These are phyloP conservation scores for Chromis chromis DNA, from an alignment of 2,797 vertebrate species.

Conservation along the genomic window DNA sequence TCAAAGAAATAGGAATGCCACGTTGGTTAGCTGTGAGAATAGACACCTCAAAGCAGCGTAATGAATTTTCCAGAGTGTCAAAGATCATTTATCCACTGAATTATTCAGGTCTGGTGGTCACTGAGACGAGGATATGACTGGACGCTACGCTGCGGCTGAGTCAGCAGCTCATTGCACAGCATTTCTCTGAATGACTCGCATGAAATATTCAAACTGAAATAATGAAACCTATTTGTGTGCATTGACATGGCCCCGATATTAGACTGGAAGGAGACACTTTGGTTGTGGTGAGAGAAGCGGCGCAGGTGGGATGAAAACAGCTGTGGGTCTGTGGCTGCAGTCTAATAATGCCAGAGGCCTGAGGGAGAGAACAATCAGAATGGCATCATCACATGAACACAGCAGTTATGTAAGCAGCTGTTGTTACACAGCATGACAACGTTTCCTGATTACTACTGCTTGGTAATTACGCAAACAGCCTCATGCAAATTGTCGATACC, in stretches of 20 bases:
- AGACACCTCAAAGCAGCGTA: constrained; percentile 33
- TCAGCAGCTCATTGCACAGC: constrained; percentile 34
- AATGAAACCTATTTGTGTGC: constrained; percentile 41
- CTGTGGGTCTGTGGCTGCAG: constrained; percentile 26
- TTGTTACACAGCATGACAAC: constrained; percentile 47
- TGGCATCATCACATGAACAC: constrained; percentile 35
- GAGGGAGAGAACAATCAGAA: constrained; percentile 22
- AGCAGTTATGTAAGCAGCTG: constrained; percentile 62
- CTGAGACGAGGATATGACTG: constrained; percentile 30
- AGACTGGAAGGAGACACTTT: constrained; percentile 30
- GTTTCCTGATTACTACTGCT: constrained; percentile 28
- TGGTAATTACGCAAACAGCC: constrained; percentile 27
- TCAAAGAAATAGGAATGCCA: background rate
- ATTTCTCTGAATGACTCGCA: constrained; percentile 35
- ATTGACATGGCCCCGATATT: constrained; percentile 7
- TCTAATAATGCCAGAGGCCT: constrained; percentile 38
- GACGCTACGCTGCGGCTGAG: constrained; percentile 27
- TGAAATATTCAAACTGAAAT: constrained; percentile 62
- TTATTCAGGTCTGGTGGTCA: constrained; percentile 62
- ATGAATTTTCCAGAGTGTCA: constrained; percentile 42
- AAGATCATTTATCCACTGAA: constrained; percentile 57
- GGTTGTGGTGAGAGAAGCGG: constrained; percentile 17
- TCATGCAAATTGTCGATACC: background rate
- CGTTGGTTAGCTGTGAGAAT: background rate
- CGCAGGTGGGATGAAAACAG: constrained; percentile 32